A percentile compares a stretch with the other conserved stretches of the same genome.
These are phyloP conservation scores for Oenanthe melanoleuca DNA, from an alignment of 2,113 vertebrate genomes.

Conservation along the genomic window DNA sequence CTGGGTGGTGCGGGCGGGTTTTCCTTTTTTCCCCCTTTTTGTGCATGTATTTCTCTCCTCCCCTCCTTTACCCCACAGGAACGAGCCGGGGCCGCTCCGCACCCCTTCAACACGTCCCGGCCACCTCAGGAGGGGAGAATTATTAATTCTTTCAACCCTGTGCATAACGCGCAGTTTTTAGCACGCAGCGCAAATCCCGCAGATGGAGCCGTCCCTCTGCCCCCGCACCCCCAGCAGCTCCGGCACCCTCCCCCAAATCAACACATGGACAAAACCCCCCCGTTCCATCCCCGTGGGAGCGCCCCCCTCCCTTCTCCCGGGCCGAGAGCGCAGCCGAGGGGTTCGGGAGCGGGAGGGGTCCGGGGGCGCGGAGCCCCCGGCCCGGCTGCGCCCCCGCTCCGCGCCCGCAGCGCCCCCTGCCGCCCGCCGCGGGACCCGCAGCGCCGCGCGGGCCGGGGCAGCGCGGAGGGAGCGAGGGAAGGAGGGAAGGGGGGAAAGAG, in stretches of 20 bases:
- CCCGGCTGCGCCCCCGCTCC: neutral
- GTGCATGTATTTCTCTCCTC: neutral
- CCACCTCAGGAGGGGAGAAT: constrained; percentile 64
- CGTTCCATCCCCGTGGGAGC: neutral
- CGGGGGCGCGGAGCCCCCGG: neutral
- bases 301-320: neutral
- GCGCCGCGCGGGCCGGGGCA: neutral
- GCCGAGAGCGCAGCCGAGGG: fast-evolving
- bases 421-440: neutral
- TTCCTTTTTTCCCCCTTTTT: neutral
- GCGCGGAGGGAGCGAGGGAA: neutral
- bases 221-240: neutral
- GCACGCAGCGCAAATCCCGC: neutral
- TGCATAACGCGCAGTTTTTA: neutral
- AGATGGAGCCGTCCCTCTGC: neutral
- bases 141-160: neutral
- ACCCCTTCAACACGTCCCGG: constrained; percentile 58
- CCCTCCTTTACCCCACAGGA: constrained; percentile 44
- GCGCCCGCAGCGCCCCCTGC: neutral
- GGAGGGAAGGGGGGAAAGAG: no score
- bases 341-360: neutral
- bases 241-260: neutral
- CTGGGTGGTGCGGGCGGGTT: constrained; percentile 90
- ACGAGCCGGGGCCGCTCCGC: constrained; percentile 56
- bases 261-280: neutral